Evolutionary conservation across 2,888 invertebrate genomes (phyloP), one percentile per base, ranked within the genome.

Genomic region (Neuroscelio doddi): DNA sequence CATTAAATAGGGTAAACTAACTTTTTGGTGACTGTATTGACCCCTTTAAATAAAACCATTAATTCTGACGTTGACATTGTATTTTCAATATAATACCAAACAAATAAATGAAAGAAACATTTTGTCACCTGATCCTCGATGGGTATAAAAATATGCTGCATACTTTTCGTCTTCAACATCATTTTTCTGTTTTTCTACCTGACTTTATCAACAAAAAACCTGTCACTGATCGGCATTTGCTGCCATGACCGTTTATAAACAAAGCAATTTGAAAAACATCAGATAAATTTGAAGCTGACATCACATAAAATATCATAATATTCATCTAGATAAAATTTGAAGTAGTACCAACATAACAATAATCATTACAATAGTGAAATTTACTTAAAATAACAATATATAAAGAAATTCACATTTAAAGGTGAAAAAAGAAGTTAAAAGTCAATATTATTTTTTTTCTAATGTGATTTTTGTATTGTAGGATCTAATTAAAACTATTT

Each of bases 161-260:
- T 78, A 51, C 72, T 72, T 55, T 71, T 79, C 14, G 81, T 83
- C 64, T 83, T 83, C 15, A 83, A 49, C 24, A 68, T 64, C 80
- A 81, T 82, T 51, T 64, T 70, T 42, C 16, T 3, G 15, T 15
- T 21, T 32, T 46, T 8, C 8, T 15, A n/a, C n/a, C 4, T 7
- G 30, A 3, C 34, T 46, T 39, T n/a, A 30, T 45, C 39, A 29
- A 21, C 21, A 21, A 21, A 21, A 21, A 5, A 21, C 5, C 21
- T 21, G 3, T 21, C 21, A 21, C 21, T 27, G 36, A 49, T 49
- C 47, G 44, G 38, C 46, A 36, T 61, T 55, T 64, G 30, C 52
- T 55, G 32, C 32, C 44, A 16, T 12, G 15, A 53, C 49, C 44
- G 53, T 53, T 70, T 62, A 44, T 65, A 56, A 65, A 65, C 57